These are phyloP conservation scores for Orchesella cincta DNA, from an alignment of 1,140 invertebrate genomes.

Conservation along the genomic window DNA sequence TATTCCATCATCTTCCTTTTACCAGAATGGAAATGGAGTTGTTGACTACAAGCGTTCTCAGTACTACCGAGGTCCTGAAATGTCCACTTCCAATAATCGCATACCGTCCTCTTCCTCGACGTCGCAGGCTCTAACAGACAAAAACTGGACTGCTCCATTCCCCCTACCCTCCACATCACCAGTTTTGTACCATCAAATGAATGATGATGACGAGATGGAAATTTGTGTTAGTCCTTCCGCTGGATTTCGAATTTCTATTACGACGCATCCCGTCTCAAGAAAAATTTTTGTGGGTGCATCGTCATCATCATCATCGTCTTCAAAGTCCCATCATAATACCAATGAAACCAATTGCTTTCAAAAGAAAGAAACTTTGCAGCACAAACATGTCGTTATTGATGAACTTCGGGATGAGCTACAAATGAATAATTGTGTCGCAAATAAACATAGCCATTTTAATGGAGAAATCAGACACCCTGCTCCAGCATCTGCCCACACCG, in stretches of 20 bases:
- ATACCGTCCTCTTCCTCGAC: background rate
- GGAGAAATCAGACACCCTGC: background rate
- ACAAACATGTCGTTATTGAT: background rate
- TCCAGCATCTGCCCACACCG: background rate
- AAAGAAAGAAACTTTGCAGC: too few relatives aligned
- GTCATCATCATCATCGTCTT: too few relatives aligned
- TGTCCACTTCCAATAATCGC: background rate
- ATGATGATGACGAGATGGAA: slow-evolving; percentile 5
- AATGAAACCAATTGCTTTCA: too few relatives aligned
- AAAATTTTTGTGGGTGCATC: too few relatives aligned
- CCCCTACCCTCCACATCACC: background rate
- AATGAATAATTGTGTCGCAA: background rate
- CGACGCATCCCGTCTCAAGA: background rate
- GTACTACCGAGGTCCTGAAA: too few relatives aligned
- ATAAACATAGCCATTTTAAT: background rate
- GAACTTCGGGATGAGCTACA: background rate
- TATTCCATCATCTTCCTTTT: background rate
- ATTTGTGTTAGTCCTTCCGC: background rate
- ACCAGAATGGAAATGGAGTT: background rate
- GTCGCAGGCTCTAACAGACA: background rate
- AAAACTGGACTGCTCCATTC: background rate
- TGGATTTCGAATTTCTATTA: background rate
- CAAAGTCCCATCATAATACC: too few relatives aligned
- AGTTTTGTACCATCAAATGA: slow-evolving; percentile 1
- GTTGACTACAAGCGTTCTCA: background rate